Conservation (phyloP, 2,797 vertebrate species). For the Lacerta agilis region DNA sequence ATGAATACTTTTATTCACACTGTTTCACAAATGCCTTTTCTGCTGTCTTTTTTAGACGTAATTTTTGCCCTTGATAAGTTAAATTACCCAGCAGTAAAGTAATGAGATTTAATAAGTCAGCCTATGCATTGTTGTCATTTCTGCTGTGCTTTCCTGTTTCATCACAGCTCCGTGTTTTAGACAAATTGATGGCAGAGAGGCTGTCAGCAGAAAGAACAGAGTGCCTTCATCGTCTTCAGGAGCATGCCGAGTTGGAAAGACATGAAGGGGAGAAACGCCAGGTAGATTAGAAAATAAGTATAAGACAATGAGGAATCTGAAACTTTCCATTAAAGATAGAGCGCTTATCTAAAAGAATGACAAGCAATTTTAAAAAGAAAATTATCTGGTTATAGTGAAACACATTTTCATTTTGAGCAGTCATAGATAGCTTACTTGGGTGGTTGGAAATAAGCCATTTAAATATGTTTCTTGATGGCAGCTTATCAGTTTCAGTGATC, state of each 20-base stretch:
- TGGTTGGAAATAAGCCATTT: background rate
- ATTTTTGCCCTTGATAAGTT: background rate
- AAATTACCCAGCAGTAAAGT: constrained; percentile 1
- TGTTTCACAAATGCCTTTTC: background rate
- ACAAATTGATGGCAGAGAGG: constrained; percentile 92
- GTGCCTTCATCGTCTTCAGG: constrained; percentile 90
- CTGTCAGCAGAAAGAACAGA: constrained; percentile 89
- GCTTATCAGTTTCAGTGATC: background rate
- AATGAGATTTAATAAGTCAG: background rate
- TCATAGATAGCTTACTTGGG: background rate
- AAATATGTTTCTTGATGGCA: background rate
- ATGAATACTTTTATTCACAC: background rate
- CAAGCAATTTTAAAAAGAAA: background rate
- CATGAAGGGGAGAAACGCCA: constrained; percentile 87
- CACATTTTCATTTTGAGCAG: background rate
- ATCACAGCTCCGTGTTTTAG: constrained; percentile 87
- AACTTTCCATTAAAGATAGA: background rate
- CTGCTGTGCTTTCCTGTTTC: background rate
- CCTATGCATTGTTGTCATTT: background rate
- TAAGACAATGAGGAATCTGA: background rate
- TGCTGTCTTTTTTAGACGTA: background rate
- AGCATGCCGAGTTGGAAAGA: constrained; percentile 82
- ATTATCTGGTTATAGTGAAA: background rate
- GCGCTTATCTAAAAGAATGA: background rate
- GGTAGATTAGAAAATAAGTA: constrained; percentile 75